Percentiles rank a stretch among this genome's conserved stretches.
Evolutionary conservation across 2,888 invertebrate species (phyloP).

Genomic region (Timema cristinae): DNA sequence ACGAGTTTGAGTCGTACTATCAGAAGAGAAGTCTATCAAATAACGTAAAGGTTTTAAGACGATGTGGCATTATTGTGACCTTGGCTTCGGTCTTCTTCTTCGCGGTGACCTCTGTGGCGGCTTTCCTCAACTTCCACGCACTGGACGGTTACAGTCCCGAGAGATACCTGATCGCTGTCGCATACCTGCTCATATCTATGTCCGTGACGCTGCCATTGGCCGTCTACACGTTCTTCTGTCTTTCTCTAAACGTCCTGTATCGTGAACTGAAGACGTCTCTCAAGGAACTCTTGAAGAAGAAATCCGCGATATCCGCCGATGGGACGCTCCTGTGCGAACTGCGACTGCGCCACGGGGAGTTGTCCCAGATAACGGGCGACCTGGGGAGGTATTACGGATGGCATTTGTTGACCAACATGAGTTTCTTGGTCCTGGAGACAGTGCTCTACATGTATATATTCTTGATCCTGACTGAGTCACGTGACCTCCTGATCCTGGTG

Average conservation of each 20-base stretch:
- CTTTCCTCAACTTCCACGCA: background rate
- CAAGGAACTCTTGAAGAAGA: background rate
- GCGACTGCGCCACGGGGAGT: background rate
- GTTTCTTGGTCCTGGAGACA: background rate
- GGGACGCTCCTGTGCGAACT: background rate
- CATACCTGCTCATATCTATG: background rate
- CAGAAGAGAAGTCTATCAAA: background rate
- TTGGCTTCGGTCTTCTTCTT: background rate
- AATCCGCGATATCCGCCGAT: background rate
- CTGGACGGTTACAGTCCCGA: background rate
- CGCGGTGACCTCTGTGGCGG: background rate
- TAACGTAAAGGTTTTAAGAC: background rate
- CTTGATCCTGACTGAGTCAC: background rate
- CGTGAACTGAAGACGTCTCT: background rate
- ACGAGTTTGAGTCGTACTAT: background rate
- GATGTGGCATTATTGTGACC: background rate
- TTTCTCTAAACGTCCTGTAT: background rate
- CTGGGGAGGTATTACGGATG: background rate
- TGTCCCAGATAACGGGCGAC: background rate
- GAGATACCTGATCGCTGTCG: background rate
- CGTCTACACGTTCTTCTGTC: background rate
- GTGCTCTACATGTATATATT: background rate
- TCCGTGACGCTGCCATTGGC: background rate
- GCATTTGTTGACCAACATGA: background rate
- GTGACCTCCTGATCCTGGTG: background rate